A percentile compares a stretch with the other conserved stretches of the same genome.
Evolutionary conservation across 2,888 invertebrate species (phyloP).

Genomic region (Melinopterus prodromus): DNA sequence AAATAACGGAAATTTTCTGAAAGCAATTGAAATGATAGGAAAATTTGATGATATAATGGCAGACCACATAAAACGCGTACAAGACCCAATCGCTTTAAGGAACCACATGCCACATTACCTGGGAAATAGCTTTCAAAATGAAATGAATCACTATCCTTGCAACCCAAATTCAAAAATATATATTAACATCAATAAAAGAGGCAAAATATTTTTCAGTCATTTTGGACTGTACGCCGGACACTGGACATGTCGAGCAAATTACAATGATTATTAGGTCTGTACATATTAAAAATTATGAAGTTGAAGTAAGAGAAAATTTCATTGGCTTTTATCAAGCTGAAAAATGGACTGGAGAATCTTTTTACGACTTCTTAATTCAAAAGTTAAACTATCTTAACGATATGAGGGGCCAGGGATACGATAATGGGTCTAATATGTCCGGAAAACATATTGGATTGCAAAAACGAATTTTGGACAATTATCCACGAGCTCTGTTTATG

Average conservation of each 20-base stretch:
- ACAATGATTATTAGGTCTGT: conserved; percentile 4
- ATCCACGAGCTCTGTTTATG: no score
- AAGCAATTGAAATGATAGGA: conserved; percentile 9
- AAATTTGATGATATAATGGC: conserved; percentile 12
- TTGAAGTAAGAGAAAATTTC: conserved; percentile 11
- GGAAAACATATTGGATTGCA: conserved; percentile 29
- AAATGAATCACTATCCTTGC: no score
- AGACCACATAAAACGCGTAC: conserved; percentile 7
- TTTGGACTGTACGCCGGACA: conserved; percentile 5
- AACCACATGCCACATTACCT: conserved; percentile 8
- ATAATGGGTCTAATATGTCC: conserved; percentile 39
- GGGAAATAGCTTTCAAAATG: background rate
- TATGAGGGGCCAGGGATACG: conserved; percentile 35
- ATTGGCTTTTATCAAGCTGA: background rate
- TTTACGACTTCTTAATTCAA: conserved; percentile 11
- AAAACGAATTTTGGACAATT: no score
- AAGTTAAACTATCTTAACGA: no score
- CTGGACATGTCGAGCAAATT: conserved; percentile 5
- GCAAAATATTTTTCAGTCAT: conserved; percentile 10
- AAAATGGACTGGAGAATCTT: conserved; percentile 6
- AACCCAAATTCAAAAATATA: no score
- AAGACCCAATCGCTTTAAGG: background rate
- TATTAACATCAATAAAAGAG: background rate
- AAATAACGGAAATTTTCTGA: conserved; percentile 14
- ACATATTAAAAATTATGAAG: background rate